A percentile compares a stretch with the other conserved stretches of the same genome.
phyloP scores from a whole-genome alignment of 2,797 vertebrate genomes.

The Uromys caudimaculatus region DNA sequence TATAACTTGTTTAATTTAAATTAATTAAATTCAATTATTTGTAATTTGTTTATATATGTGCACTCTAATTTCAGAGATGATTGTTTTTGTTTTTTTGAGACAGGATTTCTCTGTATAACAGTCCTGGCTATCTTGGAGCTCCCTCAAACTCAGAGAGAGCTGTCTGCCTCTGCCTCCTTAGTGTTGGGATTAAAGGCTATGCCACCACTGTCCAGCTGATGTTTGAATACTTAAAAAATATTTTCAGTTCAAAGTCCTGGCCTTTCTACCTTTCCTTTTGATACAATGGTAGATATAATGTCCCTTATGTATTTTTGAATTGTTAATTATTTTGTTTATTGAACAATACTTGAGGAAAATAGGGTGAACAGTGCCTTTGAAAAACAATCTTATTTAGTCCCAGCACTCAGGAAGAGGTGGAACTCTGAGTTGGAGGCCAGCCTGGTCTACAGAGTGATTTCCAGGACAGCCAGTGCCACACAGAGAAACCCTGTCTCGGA shows the following conservation, averaged over 20 bases:
- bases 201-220: neutral
- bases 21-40: neutral
- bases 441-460: neutral
- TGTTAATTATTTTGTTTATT: slow-evolving; percentile 36
- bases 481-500: neutral
- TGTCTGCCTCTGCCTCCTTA: neutral
- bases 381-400: neutral
- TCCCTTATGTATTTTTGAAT: slow-evolving; percentile 41
- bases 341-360: neutral
- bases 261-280: slow-evolving; percentile 22
- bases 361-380: neutral
- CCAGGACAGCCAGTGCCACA: neutral
- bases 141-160: neutral
- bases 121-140: neutral
- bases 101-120: neutral
- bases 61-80: slow-evolving; percentile 41
- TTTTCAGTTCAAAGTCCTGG: neutral
- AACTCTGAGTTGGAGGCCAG: neutral
- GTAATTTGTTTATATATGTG: neutral
- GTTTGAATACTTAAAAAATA: slow-evolving; percentile 27
- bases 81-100: neutral
- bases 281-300: neutral
- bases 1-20: neutral
- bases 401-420: neutral
- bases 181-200: neutral